These are phyloP conservation scores for Coelopa frigida DNA, from an alignment of 1,140 invertebrate species.

Conservation along the genomic window DNA sequence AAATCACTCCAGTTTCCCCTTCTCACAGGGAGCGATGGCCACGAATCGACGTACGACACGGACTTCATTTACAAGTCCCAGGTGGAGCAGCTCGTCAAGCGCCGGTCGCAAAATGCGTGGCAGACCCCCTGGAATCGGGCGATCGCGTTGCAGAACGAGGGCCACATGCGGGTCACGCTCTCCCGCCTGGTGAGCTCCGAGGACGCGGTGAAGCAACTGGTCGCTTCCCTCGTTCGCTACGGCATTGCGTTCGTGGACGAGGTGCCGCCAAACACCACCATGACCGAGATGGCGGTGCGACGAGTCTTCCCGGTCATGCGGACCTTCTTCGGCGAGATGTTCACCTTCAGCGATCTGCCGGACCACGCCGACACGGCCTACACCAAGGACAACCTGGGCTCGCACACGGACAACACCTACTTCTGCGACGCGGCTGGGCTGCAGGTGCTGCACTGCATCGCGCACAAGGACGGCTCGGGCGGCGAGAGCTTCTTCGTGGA, in stretches of 20 bases:
- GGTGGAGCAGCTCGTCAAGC: slow-evolving; percentile 22
- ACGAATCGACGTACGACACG: slow-evolving; percentile 28
- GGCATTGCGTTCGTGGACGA: slow-evolving; percentile 39
- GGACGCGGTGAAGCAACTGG: slow-evolving; percentile 16
- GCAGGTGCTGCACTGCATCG: slow-evolving; percentile 62
- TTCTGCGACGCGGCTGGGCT: slow-evolving; percentile 63
- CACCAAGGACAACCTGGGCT: slow-evolving; percentile 48
- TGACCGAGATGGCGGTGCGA: slow-evolving; percentile 38
- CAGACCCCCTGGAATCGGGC: slow-evolving; percentile 29
- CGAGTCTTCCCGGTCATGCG: slow-evolving; percentile 49
- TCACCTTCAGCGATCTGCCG: slow-evolving; percentile 50
- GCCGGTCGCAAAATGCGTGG: slow-evolving; percentile 18
- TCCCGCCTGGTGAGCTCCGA: slow-evolving; percentile 5
- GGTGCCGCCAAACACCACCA: slow-evolving; percentile 29
- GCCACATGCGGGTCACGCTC: slow-evolving; percentile 22
- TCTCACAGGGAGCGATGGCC: slow-evolving; percentile 35
- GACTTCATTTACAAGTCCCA: slow-evolving; percentile 26
- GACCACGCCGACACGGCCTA: slow-evolving; percentile 62
- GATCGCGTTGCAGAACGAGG: slow-evolving; percentile 26
- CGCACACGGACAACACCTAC: slow-evolving; percentile 65
- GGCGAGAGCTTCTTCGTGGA: slow-evolving; percentile 64
- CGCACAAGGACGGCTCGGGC: slow-evolving; percentile 52
- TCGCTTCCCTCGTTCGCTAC: slow-evolving; percentile 28
- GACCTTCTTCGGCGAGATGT: slow-evolving; percentile 61
- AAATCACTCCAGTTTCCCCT: neutral